phyloP scores from a whole-genome alignment of 2,888 invertebrate genomes.

The Synanthedon formicaeformis region DNA sequence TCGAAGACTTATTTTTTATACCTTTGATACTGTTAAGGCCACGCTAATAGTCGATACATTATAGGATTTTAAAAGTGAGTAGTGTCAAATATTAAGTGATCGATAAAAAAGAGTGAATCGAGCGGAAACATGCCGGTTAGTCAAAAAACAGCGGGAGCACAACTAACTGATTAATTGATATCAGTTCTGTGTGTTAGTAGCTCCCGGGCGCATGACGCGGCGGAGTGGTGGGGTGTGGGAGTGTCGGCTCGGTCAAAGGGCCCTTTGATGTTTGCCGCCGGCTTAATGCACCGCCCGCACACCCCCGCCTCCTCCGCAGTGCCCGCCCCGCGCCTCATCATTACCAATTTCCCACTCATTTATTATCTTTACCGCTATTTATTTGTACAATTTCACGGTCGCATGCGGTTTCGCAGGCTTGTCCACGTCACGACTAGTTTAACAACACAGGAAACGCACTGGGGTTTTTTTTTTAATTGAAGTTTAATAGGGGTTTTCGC shows the following conservation, averaged over 20 bases:
- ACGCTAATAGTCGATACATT: too few relatives aligned
- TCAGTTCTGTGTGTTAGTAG: slow-evolving; percentile 27
- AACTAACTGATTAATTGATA: slow-evolving; percentile 50
- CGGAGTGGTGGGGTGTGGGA: slow-evolving; percentile 45
- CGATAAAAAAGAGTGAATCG: not conserved
- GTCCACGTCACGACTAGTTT: slow-evolving; percentile 15
- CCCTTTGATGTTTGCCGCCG: slow-evolving; percentile 70
- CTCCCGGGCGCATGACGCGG: slow-evolving; percentile 15
- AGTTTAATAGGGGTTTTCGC: too few relatives aligned
- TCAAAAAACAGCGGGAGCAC: slow-evolving; percentile 33
- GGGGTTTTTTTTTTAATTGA: too few relatives aligned
- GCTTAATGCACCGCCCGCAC: slow-evolving; percentile 70
- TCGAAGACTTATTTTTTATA: too few relatives aligned
- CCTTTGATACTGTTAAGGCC: too few relatives aligned
- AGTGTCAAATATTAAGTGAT: not conserved
- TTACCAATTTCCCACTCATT: slow-evolving; percentile 71
- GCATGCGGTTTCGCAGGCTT: slow-evolving; percentile 25
- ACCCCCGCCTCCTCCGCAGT: slow-evolving; percentile 29
- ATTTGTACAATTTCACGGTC: slow-evolving; percentile 62
- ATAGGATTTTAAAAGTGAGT: too few relatives aligned
- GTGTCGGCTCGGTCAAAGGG: slow-evolving; percentile 69
- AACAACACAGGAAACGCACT: not conserved
- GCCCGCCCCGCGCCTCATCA: slow-evolving; percentile 41
- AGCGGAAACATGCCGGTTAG: slow-evolving; percentile 18
- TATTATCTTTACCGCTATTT: slow-evolving; percentile 69